Evolutionary conservation across 2,113 vertebrate species (phyloP), one percentile per base, ranked within the genome.

Genomic region (Bubo blakistoni): DNA sequence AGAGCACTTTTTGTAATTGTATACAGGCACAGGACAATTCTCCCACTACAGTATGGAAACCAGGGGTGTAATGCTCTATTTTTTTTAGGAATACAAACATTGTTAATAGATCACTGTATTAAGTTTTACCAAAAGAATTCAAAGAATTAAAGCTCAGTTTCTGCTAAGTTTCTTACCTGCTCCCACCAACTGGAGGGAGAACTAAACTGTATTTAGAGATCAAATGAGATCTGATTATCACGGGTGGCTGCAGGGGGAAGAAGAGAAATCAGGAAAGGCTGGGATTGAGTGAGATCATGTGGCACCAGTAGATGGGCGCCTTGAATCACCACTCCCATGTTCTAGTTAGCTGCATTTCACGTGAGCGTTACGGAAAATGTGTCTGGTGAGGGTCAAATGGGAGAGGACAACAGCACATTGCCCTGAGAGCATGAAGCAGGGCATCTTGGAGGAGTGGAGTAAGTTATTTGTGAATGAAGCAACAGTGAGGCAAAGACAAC

Each of bases 291-390:
- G 57, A 85, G 66, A 73, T 40, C 8, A 20, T 3, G 32, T 29
- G 22, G 58, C 34, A 65, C 17, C 63, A 88, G 74, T 13, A 88
- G 63, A 73, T 27, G 30, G 54, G 54, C 90, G n/a, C 66, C 79
- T 73, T 66, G 32, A 81, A 87, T 65, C 58, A 32, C 19, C 51
- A 80, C 67, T 61, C 8, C 8, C 34, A 34, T 0, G 0, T 47
- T 71, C 70, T n/a, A 69, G 20, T 42, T 85, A 30, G 51, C 67
- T 92, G 63, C 29, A 42, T 73, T 95, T 90, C 63, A 57, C 0
- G 1, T 0, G 0, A 67, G 29, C 0, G 1, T 25, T 65, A 69
- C 0, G 1, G 57, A 54, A 71, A 58, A 73, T 1, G 22, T 30
- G 32, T n/a, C 51, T 93, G 51, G 7, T 72, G 72, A 80, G 55